Evolutionary conservation across 2,888 invertebrate genomes (phyloP), one percentile per base, ranked within the genome.

Genomic region (Agonopterix heracliana): DNA sequence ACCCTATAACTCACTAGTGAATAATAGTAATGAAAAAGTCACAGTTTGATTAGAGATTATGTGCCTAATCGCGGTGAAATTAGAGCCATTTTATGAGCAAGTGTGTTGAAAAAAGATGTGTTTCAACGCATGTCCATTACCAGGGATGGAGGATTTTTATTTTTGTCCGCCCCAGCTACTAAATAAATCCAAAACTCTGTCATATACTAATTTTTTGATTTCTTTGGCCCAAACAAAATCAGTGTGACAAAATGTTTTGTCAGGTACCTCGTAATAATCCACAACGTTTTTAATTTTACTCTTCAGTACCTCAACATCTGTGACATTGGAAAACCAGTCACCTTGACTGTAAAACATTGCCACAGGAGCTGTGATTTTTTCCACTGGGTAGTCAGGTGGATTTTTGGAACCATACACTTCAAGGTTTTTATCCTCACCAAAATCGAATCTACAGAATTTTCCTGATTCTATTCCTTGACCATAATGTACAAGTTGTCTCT

Each of bases 301-400:
- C 53, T 50, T 58, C 13, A 84, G 60, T 50, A 54, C 61, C 47
- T 63, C 45, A 1, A 77, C 74, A 55, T 82, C 81, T 46, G 67
- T 58, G 1, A 59, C 50, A 17, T 70, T 71, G 62, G 82, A 78
- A 35, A 78, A 77, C 81, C 80, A 83, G 57, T 86, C 85, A 2
- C 61, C 50, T 54, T 77, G 78, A 68, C 84, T 84, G 7, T 64
- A 60, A 53, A 82, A 62, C 53, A 86, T 51, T 54, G 71, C 70
- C 14, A 78, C 56, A 11, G 84, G 83, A 38, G 66, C 70, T 34
- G 66, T 72, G 38, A 82, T 56, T 43, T 59, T 53, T 5, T 78
- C 72, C 9, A 85, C 59, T 44, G 82, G 61, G 49, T 76, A 84
- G 44, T 64, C 55, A 1, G 82, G 81, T n/a, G 84, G 81, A 8